Conservation (phyloP, 1,140 invertebrate species). For the Macrobrachium rosenbergii region DNA sequence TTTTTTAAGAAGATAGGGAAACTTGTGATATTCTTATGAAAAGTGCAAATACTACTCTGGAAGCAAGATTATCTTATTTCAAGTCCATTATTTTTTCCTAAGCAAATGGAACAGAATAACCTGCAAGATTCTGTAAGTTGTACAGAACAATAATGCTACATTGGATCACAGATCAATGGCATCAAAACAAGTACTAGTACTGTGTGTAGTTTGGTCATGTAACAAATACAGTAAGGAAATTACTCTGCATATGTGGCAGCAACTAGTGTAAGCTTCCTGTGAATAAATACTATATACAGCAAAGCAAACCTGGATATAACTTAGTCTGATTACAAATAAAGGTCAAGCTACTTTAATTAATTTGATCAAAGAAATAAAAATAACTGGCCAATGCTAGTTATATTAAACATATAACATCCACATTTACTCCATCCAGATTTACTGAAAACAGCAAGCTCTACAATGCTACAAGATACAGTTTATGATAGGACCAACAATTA, state of each 20-base stretch:
- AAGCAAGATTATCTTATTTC: too few species aligned
- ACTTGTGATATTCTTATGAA: too few species aligned
- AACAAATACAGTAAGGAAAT: constrained; percentile 39
- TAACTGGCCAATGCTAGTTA: background rate
- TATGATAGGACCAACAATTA: constrained; percentile 35
- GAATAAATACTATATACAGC: constrained; percentile 65
- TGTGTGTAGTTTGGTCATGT: background rate
- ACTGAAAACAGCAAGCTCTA: constrained; percentile 63
- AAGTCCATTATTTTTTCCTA: too few species aligned
- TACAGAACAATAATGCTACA: too few species aligned
- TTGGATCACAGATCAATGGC: too few species aligned
- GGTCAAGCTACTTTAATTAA: background rate
- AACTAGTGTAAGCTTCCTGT: constrained; percentile 63
- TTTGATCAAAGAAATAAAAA: constrained; percentile 2
- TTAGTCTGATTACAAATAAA: background rate
- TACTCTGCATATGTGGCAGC: constrained; percentile 57
- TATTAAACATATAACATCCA: too few species aligned
- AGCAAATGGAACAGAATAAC: too few species aligned
- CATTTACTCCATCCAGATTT: constrained; percentile 49
- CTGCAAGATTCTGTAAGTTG: too few species aligned
- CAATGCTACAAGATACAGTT: constrained; percentile 46
- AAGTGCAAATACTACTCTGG: too few species aligned
- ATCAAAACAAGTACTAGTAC: too few species aligned
- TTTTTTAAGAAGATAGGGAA: background rate
- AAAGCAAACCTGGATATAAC: constrained; percentile 57